Base-by-base conservation (phyloP, 2,797 vertebrate genomes). In the Epinephelus malabaricus region DNA sequence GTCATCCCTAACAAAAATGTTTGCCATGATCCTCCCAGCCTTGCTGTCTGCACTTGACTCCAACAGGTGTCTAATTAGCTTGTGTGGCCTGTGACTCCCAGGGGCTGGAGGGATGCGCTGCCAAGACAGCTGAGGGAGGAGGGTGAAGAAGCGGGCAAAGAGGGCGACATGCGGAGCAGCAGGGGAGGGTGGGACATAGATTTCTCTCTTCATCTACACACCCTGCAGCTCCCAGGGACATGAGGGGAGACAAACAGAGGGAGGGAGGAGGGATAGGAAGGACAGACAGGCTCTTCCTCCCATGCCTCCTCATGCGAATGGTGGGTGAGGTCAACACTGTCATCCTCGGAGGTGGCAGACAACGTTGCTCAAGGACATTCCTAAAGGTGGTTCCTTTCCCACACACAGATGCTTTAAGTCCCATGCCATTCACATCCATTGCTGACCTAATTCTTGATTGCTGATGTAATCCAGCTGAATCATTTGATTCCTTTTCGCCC, bases 11-110 rank as follows among this genome's bases (percentile, higher is more conserved):
- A 76, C 60, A 73, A 72, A 78, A 86, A 67, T 58, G 67, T 82
- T 74, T 63, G 56, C 71, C 50, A 1, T 62, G 66, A 73, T 69
- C 69, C 45, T 76, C 78, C 56, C 64, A 2, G 70, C 64, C 68
- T 65, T 5, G 13, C 77, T 74, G 83, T 88, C 85, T 87, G 74
- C 82, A 80, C 85, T 89, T 77, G 86, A 88, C 78, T 88, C 80
- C 78, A 83, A 93, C 93, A 95, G 94, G 93, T 95, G 94, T 89
- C 88, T 93, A 88, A 94, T 93, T 94, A 92, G 87, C 90, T 91
- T 93, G 93, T 81, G 90, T 85, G 88, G 77, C 86, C 61, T 82
- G 85, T 67, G 69, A 79, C 88, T 89, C 85, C 88, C 83, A 72
- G 74, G 70, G 84, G 83, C 66, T 38, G 72, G 25, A 81, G 79